Base-by-base conservation (phyloP, 2,888 invertebrate genomes). In the Phrixothrix hirtus region DNA sequence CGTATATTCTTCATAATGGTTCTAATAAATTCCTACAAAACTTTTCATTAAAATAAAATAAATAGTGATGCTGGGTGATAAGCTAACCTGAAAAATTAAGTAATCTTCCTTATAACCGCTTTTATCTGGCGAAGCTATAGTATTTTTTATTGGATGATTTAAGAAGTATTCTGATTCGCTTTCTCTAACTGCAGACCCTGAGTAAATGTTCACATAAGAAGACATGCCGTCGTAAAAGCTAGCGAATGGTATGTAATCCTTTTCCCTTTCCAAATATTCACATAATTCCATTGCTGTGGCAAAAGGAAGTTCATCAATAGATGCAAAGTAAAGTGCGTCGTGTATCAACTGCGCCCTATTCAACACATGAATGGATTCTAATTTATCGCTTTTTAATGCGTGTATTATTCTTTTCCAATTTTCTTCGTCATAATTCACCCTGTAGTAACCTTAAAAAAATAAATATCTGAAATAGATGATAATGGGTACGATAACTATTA, bases 311-410 rank as follows among this genome's bases (percentile, higher is more conserved):
- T 80, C 73, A 25, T 82, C 83, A 42, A 82, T 80, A 45, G 81
- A 75, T 1, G 86, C 86, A 43, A 86, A 72, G 58, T 82, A 83
- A 55, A 85, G 81, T 1, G 85, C 77, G 70, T 95, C 94, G 62
- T 90, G 88, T 0, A 93, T 74, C 3, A 86, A 66, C 50, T 91
- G 88, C 0, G 88, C 91, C 30, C 92, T 80, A 72, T 89, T 91
- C 5, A 85, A 65, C 0, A 80, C 68, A 50, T 83, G 79, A 43
- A 89, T 86, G 0, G 61, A 65, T 1, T 36, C 25, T 38, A 78
- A 77, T 42, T 78, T 73, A 1, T 80, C 72, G 0, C 55, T 62
- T 9, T 68, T 65, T 35, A 87, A 67, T 2, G 77, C 80, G 0
- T 64, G 59, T 0, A 77, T 73, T 1, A 88, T 68, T 0, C 81